Conservation (phyloP, 1,140 invertebrate genomes). For the Drosophila bocqueti region DNA sequence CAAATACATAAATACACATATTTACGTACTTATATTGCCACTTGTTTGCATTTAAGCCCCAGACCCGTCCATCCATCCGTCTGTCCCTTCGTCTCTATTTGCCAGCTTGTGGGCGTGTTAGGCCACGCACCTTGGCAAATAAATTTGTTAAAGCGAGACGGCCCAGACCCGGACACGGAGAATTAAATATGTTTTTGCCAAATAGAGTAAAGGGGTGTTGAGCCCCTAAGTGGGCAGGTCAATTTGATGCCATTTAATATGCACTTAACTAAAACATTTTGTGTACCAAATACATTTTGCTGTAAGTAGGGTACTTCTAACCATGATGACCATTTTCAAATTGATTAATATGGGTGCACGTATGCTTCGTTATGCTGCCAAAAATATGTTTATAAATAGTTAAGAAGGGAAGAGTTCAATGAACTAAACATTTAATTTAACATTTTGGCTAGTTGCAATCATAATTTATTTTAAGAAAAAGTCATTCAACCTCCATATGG, state of each 20-base stretch:
- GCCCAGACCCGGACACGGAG: conserved; percentile 18
- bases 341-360: conserved; percentile 15
- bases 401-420: conserved; percentile 3
- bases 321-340: not conserved
- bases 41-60: conserved; percentile 41
- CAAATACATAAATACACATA: conserved; percentile 68
- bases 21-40: conserved; percentile 35
- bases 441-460: not conserved
- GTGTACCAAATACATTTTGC: conserved; percentile 52
- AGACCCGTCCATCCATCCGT: conserved; percentile 10
- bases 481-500: no score
- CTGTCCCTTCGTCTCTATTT: conserved; percentile 16
- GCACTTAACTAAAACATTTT: conserved; percentile 76
- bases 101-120: conserved; percentile 26
- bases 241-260: conserved; percentile 71
- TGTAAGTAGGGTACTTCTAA: conserved; percentile 33
- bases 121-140: conserved; percentile 63
- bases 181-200: conserved; percentile 69
- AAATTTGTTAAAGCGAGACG: conserved; percentile 66
- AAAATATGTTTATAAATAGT: conserved; percentile 1
- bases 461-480: conserved; percentile 1
- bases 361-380: not conserved
- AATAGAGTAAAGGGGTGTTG: conserved; percentile 40
- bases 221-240: conserved; percentile 33
- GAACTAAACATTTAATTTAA: not conserved